Conservation (phyloP, 2,888 invertebrate species). For the Diaperis boleti region DNA sequence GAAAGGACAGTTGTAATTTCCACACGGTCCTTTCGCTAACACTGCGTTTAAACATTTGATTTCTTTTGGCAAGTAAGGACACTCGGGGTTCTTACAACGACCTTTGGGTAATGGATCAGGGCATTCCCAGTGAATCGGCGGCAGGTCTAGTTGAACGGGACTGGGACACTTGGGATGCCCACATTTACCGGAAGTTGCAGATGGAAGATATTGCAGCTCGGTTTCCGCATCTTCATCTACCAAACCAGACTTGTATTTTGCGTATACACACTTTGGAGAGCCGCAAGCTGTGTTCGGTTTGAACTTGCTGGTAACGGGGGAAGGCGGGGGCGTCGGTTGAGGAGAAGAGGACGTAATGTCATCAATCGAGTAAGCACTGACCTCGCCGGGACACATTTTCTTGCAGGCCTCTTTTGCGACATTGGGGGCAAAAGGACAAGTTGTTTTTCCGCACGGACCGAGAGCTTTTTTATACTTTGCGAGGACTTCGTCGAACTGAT, state of each 20-base stretch:
- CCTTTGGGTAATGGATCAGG: slow-evolving; percentile 64
- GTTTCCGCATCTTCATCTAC: slow-evolving; percentile 57
- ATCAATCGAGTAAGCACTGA: not conserved
- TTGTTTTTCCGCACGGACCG: slow-evolving; percentile 61
- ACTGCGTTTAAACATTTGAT: slow-evolving; percentile 55
- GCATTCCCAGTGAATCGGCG: slow-evolving; percentile 66
- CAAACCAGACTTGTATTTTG: slow-evolving; percentile 59
- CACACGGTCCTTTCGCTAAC: slow-evolving; percentile 56
- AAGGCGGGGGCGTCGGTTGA: not conserved
- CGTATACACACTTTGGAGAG: slow-evolving; percentile 59
- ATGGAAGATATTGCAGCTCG: slow-evolving; percentile 54
- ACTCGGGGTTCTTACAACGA: slow-evolving; percentile 61
- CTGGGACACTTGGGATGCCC: slow-evolving; percentile 58
- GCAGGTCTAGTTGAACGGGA: slow-evolving; percentile 52
- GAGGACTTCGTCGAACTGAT: slow-evolving; percentile 60
- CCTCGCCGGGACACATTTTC: slow-evolving; percentile 48
- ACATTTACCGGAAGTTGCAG: slow-evolving; percentile 54
- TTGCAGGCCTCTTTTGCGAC: slow-evolving; percentile 55
- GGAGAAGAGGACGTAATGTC: not conserved
- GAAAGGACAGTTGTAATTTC: slow-evolving; percentile 58
- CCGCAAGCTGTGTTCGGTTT: slow-evolving; percentile 57
- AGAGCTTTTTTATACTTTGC: slow-evolving; percentile 60
- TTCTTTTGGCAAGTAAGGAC: slow-evolving; percentile 56
- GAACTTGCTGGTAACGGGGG: slow-evolving; percentile 29
- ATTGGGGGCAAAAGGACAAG: slow-evolving; percentile 60